Percentiles rank a stretch among this genome's conserved stretches.
Evolutionary conservation across 2,888 invertebrate genomes (phyloP).

Genomic region (Resseliella maxima): DNA sequence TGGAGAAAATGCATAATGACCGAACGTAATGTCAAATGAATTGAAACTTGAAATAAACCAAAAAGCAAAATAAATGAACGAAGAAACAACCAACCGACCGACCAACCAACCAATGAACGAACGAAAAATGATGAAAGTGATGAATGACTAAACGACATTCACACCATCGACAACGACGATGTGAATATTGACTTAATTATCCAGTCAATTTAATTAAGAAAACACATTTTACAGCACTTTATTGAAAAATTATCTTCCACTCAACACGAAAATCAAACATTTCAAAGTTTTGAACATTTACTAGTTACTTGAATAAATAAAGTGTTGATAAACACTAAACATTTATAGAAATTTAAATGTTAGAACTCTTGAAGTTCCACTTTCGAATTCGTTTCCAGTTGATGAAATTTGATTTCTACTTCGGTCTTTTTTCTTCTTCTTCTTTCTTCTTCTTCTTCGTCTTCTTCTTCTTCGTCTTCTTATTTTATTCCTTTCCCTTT

Average conservation of each 20-base stretch:
- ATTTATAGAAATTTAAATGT: background rate
- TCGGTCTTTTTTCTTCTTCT: too few relatives aligned
- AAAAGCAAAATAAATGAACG: slow-evolving; percentile 18
- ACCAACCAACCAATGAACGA: too few relatives aligned
- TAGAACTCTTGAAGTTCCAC: background rate
- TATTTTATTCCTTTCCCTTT: too few relatives aligned
- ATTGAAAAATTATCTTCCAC: slow-evolving; percentile 38
- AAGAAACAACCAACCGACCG: background rate
- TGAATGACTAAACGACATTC: background rate
- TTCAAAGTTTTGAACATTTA: background rate
- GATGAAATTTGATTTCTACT: background rate
- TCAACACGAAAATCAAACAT: background rate
- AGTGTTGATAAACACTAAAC: slow-evolving; percentile 13
- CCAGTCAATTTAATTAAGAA: slow-evolving; percentile 36
- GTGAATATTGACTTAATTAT: slow-evolving; percentile 3
- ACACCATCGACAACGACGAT: background rate
- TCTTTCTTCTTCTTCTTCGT: background rate
- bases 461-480: background rate
- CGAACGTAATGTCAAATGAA: background rate
- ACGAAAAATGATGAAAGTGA: background rate
- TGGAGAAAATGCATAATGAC: background rate
- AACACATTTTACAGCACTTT: slow-evolving; percentile 25
- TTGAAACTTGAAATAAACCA: background rate
- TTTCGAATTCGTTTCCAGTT: background rate
- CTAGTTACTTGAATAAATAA: background rate